Evolutionary conservation across 2,113 vertebrate genomes (phyloP).

Genomic region (Chloropsis hardwickii): DNA sequence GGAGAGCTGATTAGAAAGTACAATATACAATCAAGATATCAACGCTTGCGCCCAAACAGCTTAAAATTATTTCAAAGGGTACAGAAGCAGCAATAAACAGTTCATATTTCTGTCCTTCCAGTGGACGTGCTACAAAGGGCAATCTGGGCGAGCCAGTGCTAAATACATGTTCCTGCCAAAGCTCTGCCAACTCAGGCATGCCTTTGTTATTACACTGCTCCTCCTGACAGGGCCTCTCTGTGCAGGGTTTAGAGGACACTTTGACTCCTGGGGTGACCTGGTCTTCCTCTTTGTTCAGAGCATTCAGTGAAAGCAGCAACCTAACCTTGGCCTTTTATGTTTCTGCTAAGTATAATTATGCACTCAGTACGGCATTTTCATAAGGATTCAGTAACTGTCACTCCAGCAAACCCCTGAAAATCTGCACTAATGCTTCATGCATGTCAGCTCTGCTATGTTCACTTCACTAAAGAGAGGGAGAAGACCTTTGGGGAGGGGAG

Average conservation of each 20-base stretch:
- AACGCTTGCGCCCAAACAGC: slow-evolving; percentile 17
- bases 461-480: background rate
- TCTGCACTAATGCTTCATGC: background rate
- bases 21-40: slow-evolving; percentile 31
- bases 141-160: background rate
- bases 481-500: background rate
- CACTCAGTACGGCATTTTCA: background rate
- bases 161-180: background rate
- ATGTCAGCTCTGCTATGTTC: background rate
- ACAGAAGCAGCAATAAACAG: slow-evolving; percentile 12
- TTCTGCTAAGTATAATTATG: background rate
- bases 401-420: background rate
- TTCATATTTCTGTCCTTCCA: slow-evolving; percentile 30
- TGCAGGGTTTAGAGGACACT: background rate
- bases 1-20: slow-evolving; percentile 61
- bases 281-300: background rate
- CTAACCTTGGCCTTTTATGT: background rate
- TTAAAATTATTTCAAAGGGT: slow-evolving; percentile 1
- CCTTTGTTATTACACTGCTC: background rate
- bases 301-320: background rate
- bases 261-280: background rate
- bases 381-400: background rate
- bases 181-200: background rate
- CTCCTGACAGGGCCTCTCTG: background rate
- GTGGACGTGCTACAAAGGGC: background rate